Conservation (phyloP, 2,797 vertebrate species). For the Pachyuromys duprasi region DNA sequence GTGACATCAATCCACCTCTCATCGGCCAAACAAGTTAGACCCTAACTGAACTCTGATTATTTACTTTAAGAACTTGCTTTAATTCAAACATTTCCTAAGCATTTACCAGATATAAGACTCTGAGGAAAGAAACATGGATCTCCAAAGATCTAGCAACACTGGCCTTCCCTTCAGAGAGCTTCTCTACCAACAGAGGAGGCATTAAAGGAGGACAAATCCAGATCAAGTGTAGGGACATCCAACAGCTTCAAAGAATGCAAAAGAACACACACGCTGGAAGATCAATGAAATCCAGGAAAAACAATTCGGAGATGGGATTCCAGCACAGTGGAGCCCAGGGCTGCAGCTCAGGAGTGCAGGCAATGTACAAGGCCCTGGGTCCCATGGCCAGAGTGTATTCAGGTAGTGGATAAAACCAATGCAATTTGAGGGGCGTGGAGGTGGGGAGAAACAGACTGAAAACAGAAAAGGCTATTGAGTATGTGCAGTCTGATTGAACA, state of each 20-base stretch:
- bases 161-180: neutral
- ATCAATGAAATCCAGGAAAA: neutral
- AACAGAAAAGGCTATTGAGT: neutral
- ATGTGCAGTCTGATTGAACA: neutral
- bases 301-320: neutral
- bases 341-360: neutral
- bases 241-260: neutral
- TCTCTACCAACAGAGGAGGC: neutral
- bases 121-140: neutral
- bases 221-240: neutral
- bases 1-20: neutral
- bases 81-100: neutral
- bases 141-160: neutral
- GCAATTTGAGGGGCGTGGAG: neutral
- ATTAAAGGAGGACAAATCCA: neutral
- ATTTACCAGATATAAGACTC: neutral
- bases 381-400: no score
- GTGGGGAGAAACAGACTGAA: neutral
- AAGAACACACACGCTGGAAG: neutral
- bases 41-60: neutral
- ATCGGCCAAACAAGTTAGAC: slow-evolving; percentile 4
- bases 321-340: neutral
- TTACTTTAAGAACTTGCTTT: slow-evolving; percentile 2
- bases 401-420: neutral
- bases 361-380: neutral